phyloP scores from a whole-genome alignment of 2,888 invertebrate species.

The Rhingia rostrata region DNA sequence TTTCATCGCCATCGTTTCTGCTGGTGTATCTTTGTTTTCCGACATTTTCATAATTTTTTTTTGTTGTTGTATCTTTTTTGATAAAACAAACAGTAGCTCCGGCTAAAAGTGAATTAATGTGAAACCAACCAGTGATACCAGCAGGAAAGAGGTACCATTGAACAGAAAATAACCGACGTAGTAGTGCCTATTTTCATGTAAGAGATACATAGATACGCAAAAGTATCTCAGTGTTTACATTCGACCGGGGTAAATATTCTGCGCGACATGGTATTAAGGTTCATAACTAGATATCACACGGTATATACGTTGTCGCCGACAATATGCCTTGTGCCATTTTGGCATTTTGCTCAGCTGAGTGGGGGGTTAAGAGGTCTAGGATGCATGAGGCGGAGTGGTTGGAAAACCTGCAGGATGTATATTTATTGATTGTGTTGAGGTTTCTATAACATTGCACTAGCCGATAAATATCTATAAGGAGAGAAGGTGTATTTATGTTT shows the following conservation, averaged over 20 bases:
- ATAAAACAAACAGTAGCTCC: constrained; percentile 54
- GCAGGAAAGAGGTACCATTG: not conserved
- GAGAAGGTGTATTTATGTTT: constrained; percentile 28
- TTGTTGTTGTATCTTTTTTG: constrained; percentile 8
- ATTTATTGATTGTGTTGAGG: constrained; percentile 7
- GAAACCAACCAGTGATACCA: constrained; percentile 6
- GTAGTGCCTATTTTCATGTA: constrained; percentile 26
- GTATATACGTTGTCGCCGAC: not conserved
- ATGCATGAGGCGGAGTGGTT: constrained; percentile 1
- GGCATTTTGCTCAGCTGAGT: constrained; percentile 12
- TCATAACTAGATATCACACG: not conserved
- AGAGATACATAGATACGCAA: constrained; percentile 36
- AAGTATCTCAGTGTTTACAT: constrained; percentile 43
- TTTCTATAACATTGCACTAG: not conserved
- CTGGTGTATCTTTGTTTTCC: constrained; percentile 30
- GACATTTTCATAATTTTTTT: constrained; percentile 44
- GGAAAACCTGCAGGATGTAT: not conserved
- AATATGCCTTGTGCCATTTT: constrained; percentile 20
- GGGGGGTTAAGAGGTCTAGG: too few relatives aligned
- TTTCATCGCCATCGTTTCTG: constrained; percentile 30
- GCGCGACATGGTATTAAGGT: constrained; percentile 13
- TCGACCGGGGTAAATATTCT: constrained; percentile 30
- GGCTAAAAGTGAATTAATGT: constrained; percentile 48
- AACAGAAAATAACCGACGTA: not conserved
- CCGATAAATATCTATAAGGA: not conserved